Conservation (phyloP, 2,797 vertebrate genomes). For the Oryzias sinensis region DNA sequence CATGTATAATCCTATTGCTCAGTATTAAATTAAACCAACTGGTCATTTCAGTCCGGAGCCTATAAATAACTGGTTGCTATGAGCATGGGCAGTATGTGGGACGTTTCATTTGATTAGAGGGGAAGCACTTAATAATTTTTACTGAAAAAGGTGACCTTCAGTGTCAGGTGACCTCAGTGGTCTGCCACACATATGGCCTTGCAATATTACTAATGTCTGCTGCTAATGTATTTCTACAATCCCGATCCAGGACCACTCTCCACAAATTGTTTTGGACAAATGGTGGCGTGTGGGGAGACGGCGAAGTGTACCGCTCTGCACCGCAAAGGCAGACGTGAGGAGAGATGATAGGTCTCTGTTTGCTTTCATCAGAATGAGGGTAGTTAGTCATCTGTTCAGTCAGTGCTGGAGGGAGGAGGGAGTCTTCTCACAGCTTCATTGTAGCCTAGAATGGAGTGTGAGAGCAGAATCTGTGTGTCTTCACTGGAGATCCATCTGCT, state of each 20-base stretch:
- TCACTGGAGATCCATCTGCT: conserved; percentile 23
- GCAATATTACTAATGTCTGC: conserved; percentile 77
- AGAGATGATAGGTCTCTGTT: conserved; percentile 37
- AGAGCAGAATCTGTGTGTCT: conserved; percentile 48
- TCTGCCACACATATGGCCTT: conserved; percentile 70
- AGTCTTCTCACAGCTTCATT: conserved; percentile 19
- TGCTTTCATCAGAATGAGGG: conserved; percentile 32
- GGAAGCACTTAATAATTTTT: conserved; percentile 82
- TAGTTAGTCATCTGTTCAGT: conserved; percentile 34
- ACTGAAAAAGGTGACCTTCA: conserved; percentile 80
- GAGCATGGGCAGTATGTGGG: conserved; percentile 71
- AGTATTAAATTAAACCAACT: conserved; percentile 85
- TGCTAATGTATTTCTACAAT: conserved; percentile 69
- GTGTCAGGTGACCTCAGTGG: conserved; percentile 73
- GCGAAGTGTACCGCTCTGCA: conserved; percentile 19
- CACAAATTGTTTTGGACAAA: conserved; percentile 70
- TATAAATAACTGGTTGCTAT: conserved; percentile 83
- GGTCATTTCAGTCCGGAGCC: conserved; percentile 81
- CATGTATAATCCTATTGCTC: conserved; percentile 83
- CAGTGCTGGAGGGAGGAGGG: conserved; percentile 6
- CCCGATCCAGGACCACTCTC: conserved; percentile 64
- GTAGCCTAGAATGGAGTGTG: conserved; percentile 46
- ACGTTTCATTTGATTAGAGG: conserved; percentile 81
- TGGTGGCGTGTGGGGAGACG: conserved; percentile 54
- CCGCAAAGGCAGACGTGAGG: conserved; percentile 9